These are phyloP conservation scores for Choristoneura fumiferana DNA, from an alignment of 1,140 invertebrate genomes.

Conservation along the genomic window DNA sequence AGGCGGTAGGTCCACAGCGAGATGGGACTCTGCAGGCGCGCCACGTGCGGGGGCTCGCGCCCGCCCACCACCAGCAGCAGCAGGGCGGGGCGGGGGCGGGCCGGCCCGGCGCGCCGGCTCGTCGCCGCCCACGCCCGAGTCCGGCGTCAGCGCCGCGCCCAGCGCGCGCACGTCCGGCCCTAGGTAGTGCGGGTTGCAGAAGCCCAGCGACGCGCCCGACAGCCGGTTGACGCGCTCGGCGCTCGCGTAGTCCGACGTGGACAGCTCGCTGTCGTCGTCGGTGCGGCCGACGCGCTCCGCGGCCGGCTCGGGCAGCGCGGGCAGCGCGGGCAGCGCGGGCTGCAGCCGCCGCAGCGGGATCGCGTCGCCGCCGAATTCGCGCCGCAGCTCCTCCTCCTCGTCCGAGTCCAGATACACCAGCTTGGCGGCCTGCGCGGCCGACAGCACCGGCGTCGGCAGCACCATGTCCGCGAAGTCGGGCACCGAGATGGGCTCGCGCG, in stretches of 20 bases:
- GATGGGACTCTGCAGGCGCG: slow-evolving; percentile 55
- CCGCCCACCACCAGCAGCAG: slow-evolving; percentile 62
- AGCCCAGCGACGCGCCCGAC: slow-evolving; percentile 80
- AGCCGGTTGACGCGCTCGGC: slow-evolving; percentile 82
- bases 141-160: slow-evolving; percentile 50
- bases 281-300: slow-evolving; percentile 81
- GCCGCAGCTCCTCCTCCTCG: slow-evolving; percentile 80
- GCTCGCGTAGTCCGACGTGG: slow-evolving; percentile 88
- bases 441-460: slow-evolving; percentile 82
- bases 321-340: slow-evolving; percentile 79
- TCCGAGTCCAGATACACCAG: slow-evolving; percentile 86
- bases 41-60: slow-evolving; percentile 54
- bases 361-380: slow-evolving; percentile 57
- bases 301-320: slow-evolving; percentile 81
- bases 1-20: slow-evolving; percentile 67
- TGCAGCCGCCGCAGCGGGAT: slow-evolving; percentile 80
- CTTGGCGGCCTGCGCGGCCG: slow-evolving; percentile 83
- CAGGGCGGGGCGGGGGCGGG: slow-evolving; percentile 28
- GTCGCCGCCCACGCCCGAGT: slow-evolving; percentile 48
- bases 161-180: slow-evolving; percentile 79
- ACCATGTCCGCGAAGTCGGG: slow-evolving; percentile 85
- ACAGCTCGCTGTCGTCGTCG: slow-evolving; percentile 81
- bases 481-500: slow-evolving; percentile 86
- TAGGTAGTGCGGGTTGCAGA: slow-evolving; percentile 87
- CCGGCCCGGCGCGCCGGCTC: slow-evolving; percentile 44